A percentile compares a stretch with the other conserved stretches of the same genome.
Conservation (phyloP, 2,888 invertebrate genomes). For the Drosophila peninsularis region DNA sequence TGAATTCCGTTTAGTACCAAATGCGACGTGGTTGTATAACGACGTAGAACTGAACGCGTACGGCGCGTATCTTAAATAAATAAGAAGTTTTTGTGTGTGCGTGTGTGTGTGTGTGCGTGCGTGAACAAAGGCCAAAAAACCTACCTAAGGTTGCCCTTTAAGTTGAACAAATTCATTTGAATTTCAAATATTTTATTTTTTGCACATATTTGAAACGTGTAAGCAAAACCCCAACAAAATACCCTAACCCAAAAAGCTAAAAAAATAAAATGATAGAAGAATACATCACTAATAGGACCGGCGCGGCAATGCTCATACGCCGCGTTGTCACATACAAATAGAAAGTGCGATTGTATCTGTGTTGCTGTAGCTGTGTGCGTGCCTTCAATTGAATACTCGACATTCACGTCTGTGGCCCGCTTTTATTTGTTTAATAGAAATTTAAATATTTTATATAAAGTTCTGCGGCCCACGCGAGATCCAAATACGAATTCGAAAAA, state of each 20-base stretch:
- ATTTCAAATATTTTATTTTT: slow-evolving; percentile 22
- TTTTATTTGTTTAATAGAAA: slow-evolving; percentile 75
- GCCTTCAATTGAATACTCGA: slow-evolving; percentile 46
- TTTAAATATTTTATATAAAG: slow-evolving; percentile 56
- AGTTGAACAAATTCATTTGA: slow-evolving; percentile 26
- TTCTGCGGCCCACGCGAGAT: slow-evolving; percentile 39
- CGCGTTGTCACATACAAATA: slow-evolving; percentile 53
- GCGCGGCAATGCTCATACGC: slow-evolving; percentile 55
- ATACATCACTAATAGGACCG: slow-evolving; percentile 33
- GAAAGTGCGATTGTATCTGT: slow-evolving; percentile 55
- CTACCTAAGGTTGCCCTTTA: slow-evolving; percentile 40
- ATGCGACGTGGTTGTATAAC: slow-evolving; percentile 83
- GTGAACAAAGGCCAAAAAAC: slow-evolving; percentile 48
- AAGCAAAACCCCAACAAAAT: slow-evolving; percentile 22
- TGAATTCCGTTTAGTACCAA: slow-evolving; percentile 67
- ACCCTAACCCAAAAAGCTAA: slow-evolving; percentile 6
- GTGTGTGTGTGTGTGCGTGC: slow-evolving; percentile 30
- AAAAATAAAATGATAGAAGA: slow-evolving; percentile 2
- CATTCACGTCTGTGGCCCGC: slow-evolving; percentile 54
- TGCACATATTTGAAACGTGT: slow-evolving; percentile 43
- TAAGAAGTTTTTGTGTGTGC: slow-evolving; percentile 37
- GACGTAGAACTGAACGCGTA: slow-evolving; percentile 64
- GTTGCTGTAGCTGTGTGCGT: slow-evolving; percentile 20
- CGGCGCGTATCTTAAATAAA: slow-evolving; percentile 27
- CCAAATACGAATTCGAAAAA: slow-evolving; percentile 45